Evolutionary conservation across 2,797 vertebrate genomes (phyloP), one percentile per base, ranked within the genome.

Genomic region (Chanos chanos): DNA sequence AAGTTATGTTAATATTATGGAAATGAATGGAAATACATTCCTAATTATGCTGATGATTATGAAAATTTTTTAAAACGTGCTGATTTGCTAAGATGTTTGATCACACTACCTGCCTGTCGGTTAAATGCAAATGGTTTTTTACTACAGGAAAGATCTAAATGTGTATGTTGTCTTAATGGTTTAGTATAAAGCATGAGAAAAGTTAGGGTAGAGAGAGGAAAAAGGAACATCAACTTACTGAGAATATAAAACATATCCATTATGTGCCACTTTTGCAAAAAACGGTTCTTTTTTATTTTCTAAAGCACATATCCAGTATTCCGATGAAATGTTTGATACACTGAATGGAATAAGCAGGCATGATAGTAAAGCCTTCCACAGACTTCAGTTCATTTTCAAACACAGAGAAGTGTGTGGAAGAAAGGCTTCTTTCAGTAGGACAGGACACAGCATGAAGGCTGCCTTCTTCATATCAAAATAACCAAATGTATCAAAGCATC

Each of bases 271-370:
- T 8, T 10, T 33, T 22, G 31, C 13, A 44, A 16, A 83, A 85
- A 87, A 86, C 78, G 78, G 66, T 76, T 84, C 68, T 81, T 73
- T 62, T 89, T 91, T 89, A 87, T 88, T 89, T 84, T 85, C 77
- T 86, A 81, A 87, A 85, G 83, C 81, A 83, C 83, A 89, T 84
- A 86, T 85, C 84, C 84, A 89, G 77, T 88, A 86, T 85, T 79
- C 81, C 83, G 79, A 83, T 84, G 85, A 83, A 81, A 79, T 80
- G 67, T 79, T 63, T 75, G 76, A 75, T 83, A 86, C 83, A 87
- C 78, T 78, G 69, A 82, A 67, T 72, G 80, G 80, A 60, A 77
- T 77, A 74, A 85, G 84, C 87, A 87, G 86, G 78, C 74, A 81
- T 82, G 84, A 79, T 69, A 76, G 75, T 77, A 74, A 72, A 76